phyloP scores from a whole-genome alignment of 1,140 invertebrate genomes.

The Microvelia longipes region DNA sequence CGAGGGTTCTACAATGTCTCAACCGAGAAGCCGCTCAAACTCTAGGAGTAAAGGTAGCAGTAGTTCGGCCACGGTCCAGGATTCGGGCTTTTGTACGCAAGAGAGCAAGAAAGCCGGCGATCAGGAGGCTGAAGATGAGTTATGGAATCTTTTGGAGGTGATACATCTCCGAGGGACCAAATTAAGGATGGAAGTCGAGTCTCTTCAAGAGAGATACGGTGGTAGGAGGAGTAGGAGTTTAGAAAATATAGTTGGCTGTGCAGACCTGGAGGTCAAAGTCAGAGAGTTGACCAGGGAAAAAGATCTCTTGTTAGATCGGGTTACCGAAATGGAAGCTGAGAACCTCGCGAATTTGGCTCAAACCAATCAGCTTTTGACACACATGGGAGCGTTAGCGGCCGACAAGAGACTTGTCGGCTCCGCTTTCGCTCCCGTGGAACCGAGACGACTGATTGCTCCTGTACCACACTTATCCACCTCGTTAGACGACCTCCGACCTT shows the following conservation, averaged over 20 bases:
- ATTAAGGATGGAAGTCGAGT: conserved; percentile 54
- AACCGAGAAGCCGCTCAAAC: conserved; percentile 15
- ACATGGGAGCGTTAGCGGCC: conserved; percentile 39
- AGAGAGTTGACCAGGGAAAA: conserved; percentile 45
- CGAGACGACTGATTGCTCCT: not conserved
- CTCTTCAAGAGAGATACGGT: conserved; percentile 14
- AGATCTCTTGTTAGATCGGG: conserved; percentile 48
- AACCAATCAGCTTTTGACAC: conserved; percentile 43
- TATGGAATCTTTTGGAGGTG: conserved; percentile 68
- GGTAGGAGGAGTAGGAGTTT: conserved; percentile 3
- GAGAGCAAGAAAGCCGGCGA: conserved; percentile 13
- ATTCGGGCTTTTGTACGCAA: conserved; percentile 71
- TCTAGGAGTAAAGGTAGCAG: conserved; percentile 12
- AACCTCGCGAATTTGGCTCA: conserved; percentile 43
- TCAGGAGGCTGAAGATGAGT: conserved; percentile 53
- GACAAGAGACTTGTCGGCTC: conserved; percentile 41
- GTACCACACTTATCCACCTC: conserved; percentile 12
- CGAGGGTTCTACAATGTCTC: conserved; percentile 33
- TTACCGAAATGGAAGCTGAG: conserved; percentile 55
- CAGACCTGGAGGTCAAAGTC: conserved; percentile 16
- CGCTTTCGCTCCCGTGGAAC: conserved; percentile 1
- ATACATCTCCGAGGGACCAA: conserved; percentile 63
- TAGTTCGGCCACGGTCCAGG: conserved; percentile 49
- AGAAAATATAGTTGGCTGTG: not conserved
- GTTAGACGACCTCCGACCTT: conserved; percentile 1